Evolutionary conservation across 2,797 vertebrate species (phyloP).

Genomic region (Anguilla anguilla): DNA sequence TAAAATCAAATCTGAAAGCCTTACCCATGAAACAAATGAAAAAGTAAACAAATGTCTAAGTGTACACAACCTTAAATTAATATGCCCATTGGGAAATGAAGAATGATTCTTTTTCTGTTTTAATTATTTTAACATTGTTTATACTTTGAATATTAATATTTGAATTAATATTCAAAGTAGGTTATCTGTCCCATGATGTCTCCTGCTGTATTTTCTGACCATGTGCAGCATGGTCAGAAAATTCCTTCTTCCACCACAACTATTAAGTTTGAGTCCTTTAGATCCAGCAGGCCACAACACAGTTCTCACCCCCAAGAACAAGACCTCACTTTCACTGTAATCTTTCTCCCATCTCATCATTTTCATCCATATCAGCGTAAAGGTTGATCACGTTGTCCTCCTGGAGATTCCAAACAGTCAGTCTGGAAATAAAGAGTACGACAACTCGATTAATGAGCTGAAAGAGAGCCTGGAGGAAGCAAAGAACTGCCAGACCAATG

Average conservation of each 20-base stretch:
- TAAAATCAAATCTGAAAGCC: neutral
- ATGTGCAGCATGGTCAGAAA: neutral
- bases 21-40: neutral
- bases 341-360: neutral
- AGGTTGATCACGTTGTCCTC: conserved; percentile 39
- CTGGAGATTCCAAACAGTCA: conserved; percentile 20
- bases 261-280: neutral
- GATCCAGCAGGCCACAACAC: neutral
- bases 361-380: conserved; percentile 21
- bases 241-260: neutral
- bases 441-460: fast-evolving
- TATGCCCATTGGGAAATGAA: neutral
- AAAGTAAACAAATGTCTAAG: neutral
- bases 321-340: neutral
- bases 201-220: neutral
- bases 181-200: neutral
- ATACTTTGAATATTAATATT: neutral
- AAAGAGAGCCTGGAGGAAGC: fast-evolving
- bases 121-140: too few relatives aligned
- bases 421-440: neutral
- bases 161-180: neutral
- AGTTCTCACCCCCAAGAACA: neutral
- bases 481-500: fast-evolving
- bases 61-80: neutral
- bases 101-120: neutral